A percentile compares a stretch with the other conserved stretches of the same genome.
These are phyloP conservation scores for Paramacrobiotus metropolitanus DNA, from an alignment of 1,140 invertebrate species.

Conservation along the genomic window DNA sequence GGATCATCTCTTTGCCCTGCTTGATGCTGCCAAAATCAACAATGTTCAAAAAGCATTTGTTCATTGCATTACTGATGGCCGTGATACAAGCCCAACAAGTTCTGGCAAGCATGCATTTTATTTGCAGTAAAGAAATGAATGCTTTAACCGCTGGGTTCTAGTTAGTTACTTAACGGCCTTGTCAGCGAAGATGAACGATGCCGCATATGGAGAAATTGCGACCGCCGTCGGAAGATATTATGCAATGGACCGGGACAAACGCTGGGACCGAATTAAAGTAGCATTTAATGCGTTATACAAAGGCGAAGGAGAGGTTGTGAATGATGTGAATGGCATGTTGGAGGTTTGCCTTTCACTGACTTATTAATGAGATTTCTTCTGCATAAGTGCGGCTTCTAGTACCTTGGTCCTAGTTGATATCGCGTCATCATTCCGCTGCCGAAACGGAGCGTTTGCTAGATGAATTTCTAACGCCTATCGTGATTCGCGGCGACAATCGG, in stretches of 20 bases:
- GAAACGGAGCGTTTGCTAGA: conserved; percentile 20
- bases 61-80: conserved; percentile 28
- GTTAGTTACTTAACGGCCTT: conserved; percentile 18
- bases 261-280: conserved; percentile 24
- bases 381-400: background rate
- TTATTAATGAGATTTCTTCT: background rate
- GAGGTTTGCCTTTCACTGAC: background rate
- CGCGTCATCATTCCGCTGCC: conserved; percentile 6
- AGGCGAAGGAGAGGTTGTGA: conserved; percentile 20
- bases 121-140: too few relatives aligned
- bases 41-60: conserved; percentile 24
- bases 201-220: conserved; percentile 22
- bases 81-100: conserved; percentile 26
- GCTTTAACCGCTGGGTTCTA: too few relatives aligned
- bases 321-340: background rate
- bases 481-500: conserved; percentile 19
- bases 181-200: conserved; percentile 14
- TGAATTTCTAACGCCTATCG: conserved; percentile 28
- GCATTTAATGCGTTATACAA: conserved; percentile 27
- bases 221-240: conserved; percentile 29
- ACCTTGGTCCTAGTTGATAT: background rate
- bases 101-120: conserved; percentile 13
- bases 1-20: conserved; percentile 24
- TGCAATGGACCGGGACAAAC: conserved; percentile 30
- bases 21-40: conserved; percentile 21